Evolutionary conservation across 2,797 vertebrate genomes (phyloP), one percentile per base, ranked within the genome.

Genomic region (Gallinago nigripennis): DNA sequence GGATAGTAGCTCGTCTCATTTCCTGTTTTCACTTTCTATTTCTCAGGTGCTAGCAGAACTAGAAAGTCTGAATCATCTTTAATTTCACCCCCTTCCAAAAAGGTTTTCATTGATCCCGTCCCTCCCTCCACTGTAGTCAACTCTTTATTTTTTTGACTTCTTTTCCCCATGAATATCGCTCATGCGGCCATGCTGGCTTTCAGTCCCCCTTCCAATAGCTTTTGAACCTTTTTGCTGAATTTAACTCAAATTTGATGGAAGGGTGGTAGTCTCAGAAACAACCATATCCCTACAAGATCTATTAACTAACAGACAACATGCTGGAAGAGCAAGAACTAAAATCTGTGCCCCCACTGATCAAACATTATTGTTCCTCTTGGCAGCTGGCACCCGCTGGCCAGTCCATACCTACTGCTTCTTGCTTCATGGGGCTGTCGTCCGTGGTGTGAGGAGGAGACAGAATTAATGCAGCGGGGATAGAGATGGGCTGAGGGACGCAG

Each of bases 331-430:
- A 10, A 93, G 82, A 90, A 71, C 6, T 35, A 78, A 77, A 77
- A 81, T 60, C 56, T 16, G 30, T 81, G 50, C 19, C 53, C 64
- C 48, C 61, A 75, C 48, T 64, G 82, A 90, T 73, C 90, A 94
- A 92, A 92, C 84, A 71, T 89, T 84, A 77, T 88, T 88, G 58
- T 81, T 95, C 91, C 69, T 61, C 41, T 94, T 91, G 91, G 91
- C 82, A 90, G 61, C 35, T 83, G 28, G 28, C 50, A 75, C 39
- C 77, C 0, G 1, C n/a, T 28, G 41, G 28, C 68, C 33, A 81
- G 46, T 69, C 14, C 0, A 0, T 54, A 91, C 37, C 57, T 70
- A 60, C 41, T 56, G 23, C 45, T 73, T 68, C 48, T 85, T 81
- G 45, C 45, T 77, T 80, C 71, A 56, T 0, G 6, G 41, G 65